Percentiles rank a stretch among this genome's conserved stretches.
These are phyloP conservation scores for Prosopocoilus inquinatus DNA, from an alignment of 2,888 invertebrate species.

Conservation along the genomic window DNA sequence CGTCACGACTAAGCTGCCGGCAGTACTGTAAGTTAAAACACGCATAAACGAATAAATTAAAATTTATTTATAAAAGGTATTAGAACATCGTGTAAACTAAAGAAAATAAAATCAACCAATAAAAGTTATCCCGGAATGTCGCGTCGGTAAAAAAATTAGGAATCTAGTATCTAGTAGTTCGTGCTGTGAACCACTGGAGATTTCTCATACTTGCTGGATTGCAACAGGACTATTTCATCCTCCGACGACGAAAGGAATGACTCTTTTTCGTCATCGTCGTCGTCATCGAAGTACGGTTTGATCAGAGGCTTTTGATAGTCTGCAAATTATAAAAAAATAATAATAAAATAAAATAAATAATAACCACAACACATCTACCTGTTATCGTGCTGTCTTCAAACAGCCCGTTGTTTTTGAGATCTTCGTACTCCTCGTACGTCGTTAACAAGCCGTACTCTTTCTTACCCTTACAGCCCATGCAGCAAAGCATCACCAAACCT, in stretches of 20 bases:
- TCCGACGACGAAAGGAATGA: conserved; percentile 27
- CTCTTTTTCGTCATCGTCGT: conserved; percentile 53
- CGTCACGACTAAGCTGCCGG: too few species aligned
- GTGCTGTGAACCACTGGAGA: conserved; percentile 14
- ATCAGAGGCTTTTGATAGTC: conserved; percentile 40
- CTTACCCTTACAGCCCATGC: conserved; percentile 52
- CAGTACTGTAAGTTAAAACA: too few species aligned
- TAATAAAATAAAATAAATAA: background rate
- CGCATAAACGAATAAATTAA: too few species aligned
- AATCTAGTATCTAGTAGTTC: too few species aligned
- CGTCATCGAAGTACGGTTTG: conserved; percentile 72
- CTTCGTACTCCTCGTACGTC: conserved; percentile 55
- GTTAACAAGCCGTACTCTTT: conserved; percentile 57
- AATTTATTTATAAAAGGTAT: too few species aligned
- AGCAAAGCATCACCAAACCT: conserved; percentile 57
- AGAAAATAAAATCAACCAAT: too few species aligned
- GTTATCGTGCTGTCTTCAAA: background rate
- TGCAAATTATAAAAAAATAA: conserved; percentile 10
- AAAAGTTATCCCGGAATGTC: too few species aligned
- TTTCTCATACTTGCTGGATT: conserved; percentile 24
- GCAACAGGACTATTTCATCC: conserved; percentile 31
- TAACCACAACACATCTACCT: background rate
- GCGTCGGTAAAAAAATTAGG: too few species aligned
- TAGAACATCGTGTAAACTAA: too few species aligned
- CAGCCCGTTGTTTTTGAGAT: conserved; percentile 28